Conservation (phyloP, 2,113 vertebrate species). For the Oryzias woworae region DNA sequence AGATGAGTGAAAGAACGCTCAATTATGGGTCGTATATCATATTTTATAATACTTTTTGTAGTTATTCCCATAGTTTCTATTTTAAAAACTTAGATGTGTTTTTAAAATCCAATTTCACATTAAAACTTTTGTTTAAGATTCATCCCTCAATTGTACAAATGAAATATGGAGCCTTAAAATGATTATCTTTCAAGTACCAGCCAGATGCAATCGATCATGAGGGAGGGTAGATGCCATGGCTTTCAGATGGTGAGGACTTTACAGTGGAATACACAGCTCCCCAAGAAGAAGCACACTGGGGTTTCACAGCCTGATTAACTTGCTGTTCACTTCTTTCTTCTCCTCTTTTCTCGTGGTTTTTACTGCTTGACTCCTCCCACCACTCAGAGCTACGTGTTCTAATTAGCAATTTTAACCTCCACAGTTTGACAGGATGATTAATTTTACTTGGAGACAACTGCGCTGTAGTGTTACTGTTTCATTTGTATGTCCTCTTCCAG, state of each 20-base stretch:
- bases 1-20: slow-evolving; percentile 17
- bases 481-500: slow-evolving; percentile 71
- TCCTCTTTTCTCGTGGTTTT: slow-evolving; percentile 59
- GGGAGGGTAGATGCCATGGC: slow-evolving; percentile 10
- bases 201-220: slow-evolving; percentile 41
- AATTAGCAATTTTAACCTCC: slow-evolving; percentile 52
- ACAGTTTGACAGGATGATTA: slow-evolving; percentile 72
- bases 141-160: slow-evolving; percentile 28
- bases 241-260: slow-evolving; percentile 17
- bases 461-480: slow-evolving; percentile 34
- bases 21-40: background rate
- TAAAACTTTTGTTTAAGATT: slow-evolving; percentile 7
- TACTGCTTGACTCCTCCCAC: slow-evolving; percentile 51
- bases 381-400: slow-evolving; percentile 51
- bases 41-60: background rate
- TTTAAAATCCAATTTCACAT: too few species aligned
- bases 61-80: background rate
- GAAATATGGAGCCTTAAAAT: slow-evolving; percentile 27
- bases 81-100: too few species aligned
- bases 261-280: slow-evolving; percentile 5
- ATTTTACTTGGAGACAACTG: slow-evolving; percentile 64
- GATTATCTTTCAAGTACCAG: slow-evolving; percentile 40
- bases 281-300: slow-evolving; percentile 17
- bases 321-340: slow-evolving; percentile 40
- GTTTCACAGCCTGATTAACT: slow-evolving; percentile 35